A percentile compares a stretch with the other conserved stretches of the same genome.
These are phyloP conservation scores for Tupiocoris notatus DNA, from an alignment of 2,888 invertebrate species.

Conservation along the genomic window DNA sequence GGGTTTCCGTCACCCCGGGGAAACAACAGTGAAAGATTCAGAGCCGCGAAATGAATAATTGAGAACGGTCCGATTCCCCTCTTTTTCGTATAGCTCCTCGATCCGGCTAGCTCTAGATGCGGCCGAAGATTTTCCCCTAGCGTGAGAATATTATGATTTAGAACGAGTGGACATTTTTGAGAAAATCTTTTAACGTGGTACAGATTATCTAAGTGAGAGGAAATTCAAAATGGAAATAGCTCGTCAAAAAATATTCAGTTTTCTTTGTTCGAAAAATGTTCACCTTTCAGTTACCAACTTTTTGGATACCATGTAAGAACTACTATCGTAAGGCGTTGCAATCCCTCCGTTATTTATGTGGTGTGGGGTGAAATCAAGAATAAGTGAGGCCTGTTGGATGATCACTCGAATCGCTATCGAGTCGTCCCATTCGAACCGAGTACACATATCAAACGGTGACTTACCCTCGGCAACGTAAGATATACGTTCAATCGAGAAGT, in stretches of 20 bases:
- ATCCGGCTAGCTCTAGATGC: too few species aligned
- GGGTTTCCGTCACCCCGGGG: conserved; percentile 37
- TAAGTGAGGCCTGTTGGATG: conserved; percentile 43
- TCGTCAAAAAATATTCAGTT: too few species aligned
- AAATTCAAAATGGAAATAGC: too few species aligned
- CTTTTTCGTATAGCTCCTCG: background rate
- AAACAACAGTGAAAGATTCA: conserved; percentile 27
- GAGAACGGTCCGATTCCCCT: conserved; percentile 1
- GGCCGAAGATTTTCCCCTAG: too few species aligned
- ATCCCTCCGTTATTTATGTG: conserved; percentile 28
- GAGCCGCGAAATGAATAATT: conserved; percentile 31
- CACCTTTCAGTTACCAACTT: too few species aligned
- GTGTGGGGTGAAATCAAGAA: conserved; percentile 43
- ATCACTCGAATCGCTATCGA: conserved; percentile 32
- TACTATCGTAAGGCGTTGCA: background rate
- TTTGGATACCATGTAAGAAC: too few species aligned
- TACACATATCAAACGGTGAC: conserved; percentile 17
- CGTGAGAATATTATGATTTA: background rate
- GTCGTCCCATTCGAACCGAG: background rate
- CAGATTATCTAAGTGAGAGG: too few species aligned
- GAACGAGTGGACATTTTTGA: too few species aligned
- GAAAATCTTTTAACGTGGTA: too few species aligned
- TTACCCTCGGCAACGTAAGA: background rate
- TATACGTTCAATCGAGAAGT: conserved; percentile 2
- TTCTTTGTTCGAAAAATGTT: too few species aligned